A percentile compares a stretch with the other conserved stretches of the same genome.
These are phyloP conservation scores for Pipa parva DNA, from an alignment of 2,113 vertebrate genomes.

Conservation along the genomic window DNA sequence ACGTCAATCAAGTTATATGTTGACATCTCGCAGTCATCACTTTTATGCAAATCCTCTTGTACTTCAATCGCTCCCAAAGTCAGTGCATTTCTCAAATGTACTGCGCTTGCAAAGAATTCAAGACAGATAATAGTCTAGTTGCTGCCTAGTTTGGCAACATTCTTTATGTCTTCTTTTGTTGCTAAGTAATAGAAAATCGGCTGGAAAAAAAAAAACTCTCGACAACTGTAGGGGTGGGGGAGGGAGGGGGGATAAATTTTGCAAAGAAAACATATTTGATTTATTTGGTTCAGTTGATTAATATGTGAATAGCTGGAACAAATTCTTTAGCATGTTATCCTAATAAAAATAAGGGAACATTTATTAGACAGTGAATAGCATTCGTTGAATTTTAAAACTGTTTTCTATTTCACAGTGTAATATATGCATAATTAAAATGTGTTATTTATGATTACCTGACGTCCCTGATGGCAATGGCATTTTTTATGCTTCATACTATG, in stretches of 20 bases:
- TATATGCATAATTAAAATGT: conserved; percentile 20
- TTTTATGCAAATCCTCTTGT: conserved; percentile 4
- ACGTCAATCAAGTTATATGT: background rate
- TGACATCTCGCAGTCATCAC: background rate
- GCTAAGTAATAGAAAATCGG: background rate
- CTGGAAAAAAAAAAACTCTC: background rate
- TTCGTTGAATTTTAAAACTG: background rate
- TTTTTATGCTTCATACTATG: background rate
- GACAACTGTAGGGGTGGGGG: too few species aligned
- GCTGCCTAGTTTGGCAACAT: background rate
- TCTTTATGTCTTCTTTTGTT: background rate
- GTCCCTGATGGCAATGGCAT: conserved; percentile 4
- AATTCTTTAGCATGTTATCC: too few species aligned
- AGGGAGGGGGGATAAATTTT: too few species aligned
- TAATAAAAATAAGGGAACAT: too few species aligned
- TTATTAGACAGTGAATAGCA: too few species aligned
- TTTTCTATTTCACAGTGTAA: background rate
- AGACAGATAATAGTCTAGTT: background rate
- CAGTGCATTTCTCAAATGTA: background rate
- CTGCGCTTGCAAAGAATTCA: background rate
- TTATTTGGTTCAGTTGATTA: too few species aligned
- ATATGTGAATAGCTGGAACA: too few species aligned
- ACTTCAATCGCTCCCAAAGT: background rate
- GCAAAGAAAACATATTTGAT: too few species aligned
- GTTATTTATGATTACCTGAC: conserved; percentile 17